Percentiles rank a stretch among this genome's conserved stretches.
Conservation (phyloP, 2,888 invertebrate species). For the Lasioglossum morio region DNA sequence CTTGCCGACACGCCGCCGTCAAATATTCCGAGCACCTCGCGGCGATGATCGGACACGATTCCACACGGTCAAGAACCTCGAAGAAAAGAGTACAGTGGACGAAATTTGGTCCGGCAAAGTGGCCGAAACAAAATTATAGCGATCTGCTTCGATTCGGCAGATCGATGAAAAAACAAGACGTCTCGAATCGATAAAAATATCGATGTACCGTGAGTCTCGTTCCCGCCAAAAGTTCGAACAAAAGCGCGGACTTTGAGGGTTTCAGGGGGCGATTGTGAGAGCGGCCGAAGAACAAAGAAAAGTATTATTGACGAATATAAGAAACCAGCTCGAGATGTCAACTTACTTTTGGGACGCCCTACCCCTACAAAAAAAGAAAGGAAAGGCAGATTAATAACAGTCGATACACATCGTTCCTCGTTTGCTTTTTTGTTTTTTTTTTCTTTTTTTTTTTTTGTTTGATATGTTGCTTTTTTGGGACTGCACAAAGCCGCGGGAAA, state of each 20-base stretch:
- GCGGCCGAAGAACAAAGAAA: conserved; percentile 75
- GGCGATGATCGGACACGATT: not conserved
- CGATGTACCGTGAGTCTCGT: conserved; percentile 35
- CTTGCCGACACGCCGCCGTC: not conserved
- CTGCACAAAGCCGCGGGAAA: conserved; percentile 63
- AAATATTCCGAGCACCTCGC: not conserved
- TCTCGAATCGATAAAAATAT: not conserved
- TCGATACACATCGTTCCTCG: conserved; percentile 40
- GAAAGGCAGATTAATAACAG: conserved; percentile 81
- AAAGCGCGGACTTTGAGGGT: conserved; percentile 55
- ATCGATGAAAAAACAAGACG: not conserved
- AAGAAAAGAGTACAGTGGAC: not conserved
- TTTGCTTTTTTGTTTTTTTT: conserved; percentile 15
- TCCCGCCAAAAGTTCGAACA: conserved; percentile 54
- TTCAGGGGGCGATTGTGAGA: conserved; percentile 64
- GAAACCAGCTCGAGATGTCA: conserved; percentile 77
- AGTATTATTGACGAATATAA: conserved; percentile 82
- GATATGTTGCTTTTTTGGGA: conserved; percentile 44
- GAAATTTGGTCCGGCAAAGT: not conserved
- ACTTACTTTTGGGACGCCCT: conserved; percentile 85
- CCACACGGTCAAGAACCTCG: conserved; percentile 42
- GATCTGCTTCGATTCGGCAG: not conserved
- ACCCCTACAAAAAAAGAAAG: conserved; percentile 84
- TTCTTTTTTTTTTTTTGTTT: not conserved
- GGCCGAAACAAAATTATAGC: no score